Percentiles rank a stretch among this genome's conserved stretches.
These are phyloP conservation scores for Euphysa ruthae DNA, from an alignment of 30 jellyfish, hydroid and myxozoan species.

Conservation along the genomic window DNA sequence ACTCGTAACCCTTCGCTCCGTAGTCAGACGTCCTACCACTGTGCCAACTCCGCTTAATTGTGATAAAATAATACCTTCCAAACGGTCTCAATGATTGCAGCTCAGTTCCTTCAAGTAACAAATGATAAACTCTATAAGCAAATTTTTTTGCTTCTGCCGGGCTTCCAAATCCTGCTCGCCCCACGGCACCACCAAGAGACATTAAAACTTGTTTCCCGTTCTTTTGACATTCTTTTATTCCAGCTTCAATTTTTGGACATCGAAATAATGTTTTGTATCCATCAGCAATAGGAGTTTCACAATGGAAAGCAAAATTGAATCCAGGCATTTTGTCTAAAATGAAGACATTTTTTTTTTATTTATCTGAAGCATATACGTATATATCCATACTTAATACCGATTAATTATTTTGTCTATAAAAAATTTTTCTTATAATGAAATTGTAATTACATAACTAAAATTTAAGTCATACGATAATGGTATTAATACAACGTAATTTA, in stretches of 20 bases:
- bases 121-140: slow-evolving; percentile 76
- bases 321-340: slow-evolving; percentile 85
- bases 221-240: slow-evolving; percentile 69
- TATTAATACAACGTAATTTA: too few species aligned
- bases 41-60: too few species aligned
- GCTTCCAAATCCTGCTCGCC: slow-evolving; percentile 76
- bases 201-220: slow-evolving; percentile 76
- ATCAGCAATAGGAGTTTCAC: slow-evolving; percentile 75
- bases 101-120: slow-evolving; percentile 67
- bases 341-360: too few species aligned
- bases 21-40: too few species aligned
- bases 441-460: too few species aligned
- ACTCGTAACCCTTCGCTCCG: too few species aligned
- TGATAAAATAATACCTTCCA: slow-evolving; percentile 94
- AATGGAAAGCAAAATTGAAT: slow-evolving; percentile 83
- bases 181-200: slow-evolving; percentile 98
- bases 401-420: too few species aligned
- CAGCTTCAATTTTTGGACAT: slow-evolving; percentile 74
- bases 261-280: slow-evolving; percentile 73
- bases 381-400: too few species aligned
- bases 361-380: too few species aligned
- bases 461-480: too few species aligned
- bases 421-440: too few species aligned
- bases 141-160: slow-evolving; percentile 60
- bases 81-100: slow-evolving; percentile 67